Evolutionary conservation across 2,113 vertebrate genomes (phyloP), one percentile per base, ranked within the genome.

Genomic region (Pimephales promelas): DNA sequence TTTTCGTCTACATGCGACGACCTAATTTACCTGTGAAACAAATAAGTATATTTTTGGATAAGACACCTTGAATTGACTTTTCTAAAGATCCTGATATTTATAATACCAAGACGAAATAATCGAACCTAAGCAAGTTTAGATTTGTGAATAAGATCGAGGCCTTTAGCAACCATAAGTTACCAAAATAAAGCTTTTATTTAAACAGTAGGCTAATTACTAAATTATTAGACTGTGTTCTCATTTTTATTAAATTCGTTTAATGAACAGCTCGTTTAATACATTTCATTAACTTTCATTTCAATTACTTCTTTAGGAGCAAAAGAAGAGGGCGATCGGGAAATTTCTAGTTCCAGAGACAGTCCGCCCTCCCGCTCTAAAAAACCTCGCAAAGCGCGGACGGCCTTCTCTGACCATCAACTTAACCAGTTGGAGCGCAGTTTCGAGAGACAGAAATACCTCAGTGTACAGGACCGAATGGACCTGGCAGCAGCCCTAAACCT

Each of bases 391-490:
- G 97, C 98, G 11, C 93, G 98, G 77, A 99, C 98, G 47, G 98
- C 98, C 81, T 99, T 99, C 87, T 97, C 98, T 0, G 98, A 99
- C 92, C 98, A 99, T 87, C 98, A 99, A 89, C 96, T 99, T 86
- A 99, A 98, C 89, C 98, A 99, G 88, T 93, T 99, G 91, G 98
- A 99, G 93, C 93, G 98, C 45, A 99, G 97, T 92, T 99, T 99
- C 88, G 98, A 99, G 94, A 90, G 98, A 66, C 98, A 99, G 88
- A 99, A 99, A 92, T 99, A 99, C 91, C 95, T 99, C 92, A 99
- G 98, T 47, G 98, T 99, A 80, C 98, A 99, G 92, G 98, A 99
- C 93, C 96, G 98, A 89, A 99, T 99, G 98, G 98, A 99, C 92
- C 93, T 99, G 92, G 98, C 98, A 0, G 97, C 98, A 13, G 96